Evolutionary conservation across 53 echinoderm and acorn worm genomes (phyloP).

Genomic region (Luidia sarsii): DNA sequence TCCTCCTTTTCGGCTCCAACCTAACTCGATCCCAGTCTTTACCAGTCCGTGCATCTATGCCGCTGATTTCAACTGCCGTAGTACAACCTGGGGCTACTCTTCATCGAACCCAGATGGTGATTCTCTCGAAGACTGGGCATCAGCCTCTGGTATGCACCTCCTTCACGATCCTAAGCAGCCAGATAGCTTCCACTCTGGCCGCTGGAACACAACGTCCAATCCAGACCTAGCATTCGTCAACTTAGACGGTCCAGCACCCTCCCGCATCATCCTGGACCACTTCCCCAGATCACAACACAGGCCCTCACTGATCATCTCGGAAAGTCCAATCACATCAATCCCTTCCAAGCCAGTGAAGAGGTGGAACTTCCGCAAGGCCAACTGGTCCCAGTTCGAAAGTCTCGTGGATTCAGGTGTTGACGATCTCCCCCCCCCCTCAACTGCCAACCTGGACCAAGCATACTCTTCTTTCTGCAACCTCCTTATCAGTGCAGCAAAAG

Average conservation of each 20-base stretch:
- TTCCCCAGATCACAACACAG: slow-evolving; percentile 45
- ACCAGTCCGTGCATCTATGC: slow-evolving; percentile 2
- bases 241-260: slow-evolving; percentile 12
- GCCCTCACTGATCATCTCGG: background rate
- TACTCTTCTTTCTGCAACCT: slow-evolving; percentile 18
- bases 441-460: slow-evolving; percentile 22
- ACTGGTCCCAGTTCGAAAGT: slow-evolving; percentile 5
- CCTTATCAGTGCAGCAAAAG: slow-evolving; percentile 2
- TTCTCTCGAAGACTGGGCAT: slow-evolving; percentile 53
- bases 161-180: slow-evolving; percentile 38
- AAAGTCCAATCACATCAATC: background rate
- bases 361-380: slow-evolving; percentile 38
- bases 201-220: slow-evolving; percentile 49
- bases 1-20: slow-evolving; percentile 23
- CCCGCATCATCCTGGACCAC: slow-evolving; percentile 19
- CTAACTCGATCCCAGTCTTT: slow-evolving; percentile 30
- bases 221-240: slow-evolving; percentile 57
- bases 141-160: slow-evolving; percentile 15
- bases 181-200: slow-evolving; percentile 36
- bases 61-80: slow-evolving; percentile 29
- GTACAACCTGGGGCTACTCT: slow-evolving; percentile 49
- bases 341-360: slow-evolving; percentile 23
- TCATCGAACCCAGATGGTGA: slow-evolving; percentile 38
- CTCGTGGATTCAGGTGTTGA: too few species aligned
- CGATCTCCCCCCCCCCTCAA: too few species aligned